Evolutionary conservation across 2,797 vertebrate species (phyloP), one percentile per base, ranked within the genome.

Genomic region (Salmo trutta): DNA sequence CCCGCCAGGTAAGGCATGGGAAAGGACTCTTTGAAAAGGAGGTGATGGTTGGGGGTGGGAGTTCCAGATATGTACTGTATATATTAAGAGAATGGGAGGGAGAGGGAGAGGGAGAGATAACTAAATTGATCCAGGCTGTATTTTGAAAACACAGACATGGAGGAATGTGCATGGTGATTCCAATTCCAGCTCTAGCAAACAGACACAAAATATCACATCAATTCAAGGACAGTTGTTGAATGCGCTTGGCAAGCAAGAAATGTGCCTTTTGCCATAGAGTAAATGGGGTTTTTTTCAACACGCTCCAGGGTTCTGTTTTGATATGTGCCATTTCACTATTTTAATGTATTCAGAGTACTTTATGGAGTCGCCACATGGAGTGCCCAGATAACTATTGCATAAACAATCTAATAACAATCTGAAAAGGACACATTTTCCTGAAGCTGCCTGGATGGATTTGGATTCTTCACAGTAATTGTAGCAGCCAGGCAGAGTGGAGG

Each of bases 1-100:
- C 84, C 97, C 97, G 3, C 95, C 96, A 97, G 97, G 97, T 98
- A 96, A 94, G 96, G 83, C 5, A 78, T 86, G 17, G 27, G 65
- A 75, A 74, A 31, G 36, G 41, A 51, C 68, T 70, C 53, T 41
- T 69, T 84, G 5, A 4, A 14, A 51, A 33, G 66, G 7, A 14
- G 67, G 5, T 10, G n/a, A 27, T 33, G 62, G 36, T 67, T 6
- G 53, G 36, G 31, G 64, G 15, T 77, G 75, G 59, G 52, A 52
- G 31, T 12, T 3, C 10, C 41, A 47, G 41, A 47, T 47, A 47
- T 47, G 10, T 47, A 41, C 41, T 41, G 41, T 41, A 41, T 41
- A 47, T 10, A 47, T 12, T 14, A 47, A 47, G 41, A 47, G 52
- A 59, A 79, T 73, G 77, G 74, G 53, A 56, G n/a, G 15, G 65